phyloP scores from a whole-genome alignment of 1,140 invertebrate genomes.

The Drosophila tropicalis region DNA sequence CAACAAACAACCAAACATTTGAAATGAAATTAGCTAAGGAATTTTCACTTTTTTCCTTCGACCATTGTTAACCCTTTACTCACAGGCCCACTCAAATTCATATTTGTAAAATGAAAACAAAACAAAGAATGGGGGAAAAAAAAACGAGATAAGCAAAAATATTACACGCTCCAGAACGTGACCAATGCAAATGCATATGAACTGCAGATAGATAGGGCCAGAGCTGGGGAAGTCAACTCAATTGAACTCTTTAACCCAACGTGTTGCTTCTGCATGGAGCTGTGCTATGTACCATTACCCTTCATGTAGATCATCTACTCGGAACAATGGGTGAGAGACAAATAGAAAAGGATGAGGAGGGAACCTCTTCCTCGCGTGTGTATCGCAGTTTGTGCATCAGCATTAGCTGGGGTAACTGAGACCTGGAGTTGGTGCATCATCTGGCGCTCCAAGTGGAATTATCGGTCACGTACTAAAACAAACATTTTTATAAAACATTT shows the following conservation, averaged over 20 bases:
- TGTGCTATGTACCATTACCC: conserved; percentile 18
- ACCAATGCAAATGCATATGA: conserved; percentile 80
- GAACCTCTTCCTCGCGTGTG: conserved; percentile 60
- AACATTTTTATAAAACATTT: conserved; percentile 70
- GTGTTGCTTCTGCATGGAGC: conserved; percentile 65
- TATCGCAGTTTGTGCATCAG: conserved; percentile 69
- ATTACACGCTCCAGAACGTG: conserved; percentile 78
- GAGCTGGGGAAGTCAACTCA: conserved; percentile 66
- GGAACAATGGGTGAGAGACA: conserved; percentile 21
- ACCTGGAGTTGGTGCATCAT: conserved; percentile 19
- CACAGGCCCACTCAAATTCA: conserved; percentile 47
- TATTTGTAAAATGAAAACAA: conserved; percentile 64
- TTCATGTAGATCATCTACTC: conserved; percentile 72
- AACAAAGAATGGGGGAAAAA: conserved; percentile 19
- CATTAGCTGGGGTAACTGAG: not conserved
- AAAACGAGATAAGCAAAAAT: conserved; percentile 60
- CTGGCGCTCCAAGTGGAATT: conserved; percentile 33
- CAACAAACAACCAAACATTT: conserved; percentile 4
- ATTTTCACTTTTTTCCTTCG: not conserved
- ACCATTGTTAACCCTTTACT: not conserved
- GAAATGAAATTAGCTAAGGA: not conserved
- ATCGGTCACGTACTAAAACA: conserved; percentile 79
- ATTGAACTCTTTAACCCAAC: conserved; percentile 72
- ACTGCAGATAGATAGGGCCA: conserved; percentile 20
- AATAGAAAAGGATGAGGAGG: conserved; percentile 3